Conservation (phyloP, 2,113 vertebrate species). For the Labeo rohita region DNA sequence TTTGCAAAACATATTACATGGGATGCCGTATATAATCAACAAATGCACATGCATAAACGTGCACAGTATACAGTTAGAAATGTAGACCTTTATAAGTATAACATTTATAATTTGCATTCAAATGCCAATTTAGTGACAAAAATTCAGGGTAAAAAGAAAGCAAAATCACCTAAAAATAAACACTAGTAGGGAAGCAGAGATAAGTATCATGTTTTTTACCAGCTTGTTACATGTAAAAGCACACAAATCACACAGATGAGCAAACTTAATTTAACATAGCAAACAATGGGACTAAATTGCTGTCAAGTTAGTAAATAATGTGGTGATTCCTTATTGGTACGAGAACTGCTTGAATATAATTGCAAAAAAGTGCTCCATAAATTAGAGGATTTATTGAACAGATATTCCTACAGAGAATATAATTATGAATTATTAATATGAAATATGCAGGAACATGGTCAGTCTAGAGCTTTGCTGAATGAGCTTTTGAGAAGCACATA, state of each 20-base stretch:
- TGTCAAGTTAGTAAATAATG: neutral
- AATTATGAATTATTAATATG: neutral
- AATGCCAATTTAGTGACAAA: neutral
- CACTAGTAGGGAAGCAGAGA: neutral
- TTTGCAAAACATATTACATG: too few species aligned
- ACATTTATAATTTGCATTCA: neutral
- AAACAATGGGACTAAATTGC: neutral
- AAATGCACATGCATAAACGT: neutral
- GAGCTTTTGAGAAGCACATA: slow-evolving; percentile 32
- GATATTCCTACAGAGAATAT: neutral
- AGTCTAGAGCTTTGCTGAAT: slow-evolving; percentile 37
- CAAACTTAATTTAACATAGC: neutral
- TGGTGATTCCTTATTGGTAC: neutral
- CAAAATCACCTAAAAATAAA: neutral
- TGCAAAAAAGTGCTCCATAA: neutral
- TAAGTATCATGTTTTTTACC: neutral
- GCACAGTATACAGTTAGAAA: neutral
- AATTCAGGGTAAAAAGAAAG: neutral
- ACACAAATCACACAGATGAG: neutral
- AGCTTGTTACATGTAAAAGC: neutral
- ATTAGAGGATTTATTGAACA: neutral
- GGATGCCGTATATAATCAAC: too few species aligned
- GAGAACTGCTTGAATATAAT: neutral
- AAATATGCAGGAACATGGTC: neutral
- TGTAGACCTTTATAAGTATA: too few species aligned